These are phyloP conservation scores for Blera fallax DNA, from an alignment of 2,888 invertebrate species.

Conservation along the genomic window DNA sequence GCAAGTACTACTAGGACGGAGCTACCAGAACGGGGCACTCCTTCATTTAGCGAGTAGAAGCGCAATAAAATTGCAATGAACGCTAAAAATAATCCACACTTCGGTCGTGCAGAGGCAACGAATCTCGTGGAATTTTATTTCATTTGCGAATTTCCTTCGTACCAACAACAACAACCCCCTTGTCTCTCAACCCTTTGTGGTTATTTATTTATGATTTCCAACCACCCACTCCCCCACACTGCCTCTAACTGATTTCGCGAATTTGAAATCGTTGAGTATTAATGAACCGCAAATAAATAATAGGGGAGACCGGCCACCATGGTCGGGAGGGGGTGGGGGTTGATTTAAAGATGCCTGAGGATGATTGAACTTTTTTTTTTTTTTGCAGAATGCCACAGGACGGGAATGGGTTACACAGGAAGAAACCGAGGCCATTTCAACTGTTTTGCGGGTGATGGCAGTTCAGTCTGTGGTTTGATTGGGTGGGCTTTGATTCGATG, in stretches of 20 bases:
- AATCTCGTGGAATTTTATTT: slow-evolving; percentile 44
- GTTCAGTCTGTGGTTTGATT: slow-evolving; percentile 50
- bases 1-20: background rate
- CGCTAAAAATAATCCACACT: slow-evolving; percentile 56
- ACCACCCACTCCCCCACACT: background rate
- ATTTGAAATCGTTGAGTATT: slow-evolving; percentile 67
- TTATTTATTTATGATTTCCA: slow-evolving; percentile 65
- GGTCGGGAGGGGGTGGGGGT: background rate
- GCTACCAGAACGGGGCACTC: slow-evolving; percentile 13
- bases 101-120: slow-evolving; percentile 2
- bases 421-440: slow-evolving; percentile 37
- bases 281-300: slow-evolving; percentile 72
- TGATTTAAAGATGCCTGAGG: slow-evolving; percentile 65
- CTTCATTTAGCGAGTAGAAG: slow-evolving; percentile 59
- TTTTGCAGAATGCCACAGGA: slow-evolving; percentile 20
- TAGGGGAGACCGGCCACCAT: slow-evolving; percentile 18
- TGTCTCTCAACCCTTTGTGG: slow-evolving; percentile 28
- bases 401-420: background rate
- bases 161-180: background rate
- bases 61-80: slow-evolving; percentile 69
- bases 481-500: slow-evolving; percentile 50
- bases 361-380: slow-evolving; percentile 68
- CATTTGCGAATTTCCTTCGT: slow-evolving; percentile 24
- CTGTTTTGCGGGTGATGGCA: background rate
- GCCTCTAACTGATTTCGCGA: slow-evolving; percentile 66